Evolutionary conservation across 2,113 vertebrate species (phyloP), one percentile per base, ranked within the genome.

Genomic region (Polyodon spathula): DNA sequence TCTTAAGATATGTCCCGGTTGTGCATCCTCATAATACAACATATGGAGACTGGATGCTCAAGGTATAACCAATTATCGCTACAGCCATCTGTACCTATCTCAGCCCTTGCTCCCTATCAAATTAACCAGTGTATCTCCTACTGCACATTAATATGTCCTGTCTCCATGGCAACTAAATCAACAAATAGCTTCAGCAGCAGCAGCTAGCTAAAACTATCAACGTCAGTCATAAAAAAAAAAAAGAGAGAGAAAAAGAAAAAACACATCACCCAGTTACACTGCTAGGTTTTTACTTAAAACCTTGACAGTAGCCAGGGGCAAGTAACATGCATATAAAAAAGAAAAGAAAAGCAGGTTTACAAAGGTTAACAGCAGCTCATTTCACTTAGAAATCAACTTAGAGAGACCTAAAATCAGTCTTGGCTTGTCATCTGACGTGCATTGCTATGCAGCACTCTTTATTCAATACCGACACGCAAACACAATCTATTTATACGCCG

Each of bases 161-260:
- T 93, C 82, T 89, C 90, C 89, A 93, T 83, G 84, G 90, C 88
- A 92, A 95, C 91, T 86, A 84, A 86, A 88, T 90, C 87, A 93
- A 93, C 89, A 93, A 95, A 93, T 88, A 90, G 74, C 73, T 76
- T 60, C 69, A 72, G 78, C 62, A 81, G 74, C 78, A 83, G 77
- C 69, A 83, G 78, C 73, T 77, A 70, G 71, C 83, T 81, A 72
- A 54, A 75, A 74, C 69, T 63, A 77, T 54, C 56, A 40, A 72
- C 61, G 62, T 82, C 70, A 78, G 69, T 72, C 76, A 79, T 41
- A 40, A 55, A 8, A 37, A 10, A 46, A 42, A 37, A 54, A 37
- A 39, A 39, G 38, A 58, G 44, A 6, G 56, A 42, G n/a, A 58
- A 39, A 46, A 43, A 56, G 17, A 42, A 39, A 37, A 54, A 4